Conservation (phyloP, 1,140 invertebrate species). For the Lasaia peninsularis region DNA sequence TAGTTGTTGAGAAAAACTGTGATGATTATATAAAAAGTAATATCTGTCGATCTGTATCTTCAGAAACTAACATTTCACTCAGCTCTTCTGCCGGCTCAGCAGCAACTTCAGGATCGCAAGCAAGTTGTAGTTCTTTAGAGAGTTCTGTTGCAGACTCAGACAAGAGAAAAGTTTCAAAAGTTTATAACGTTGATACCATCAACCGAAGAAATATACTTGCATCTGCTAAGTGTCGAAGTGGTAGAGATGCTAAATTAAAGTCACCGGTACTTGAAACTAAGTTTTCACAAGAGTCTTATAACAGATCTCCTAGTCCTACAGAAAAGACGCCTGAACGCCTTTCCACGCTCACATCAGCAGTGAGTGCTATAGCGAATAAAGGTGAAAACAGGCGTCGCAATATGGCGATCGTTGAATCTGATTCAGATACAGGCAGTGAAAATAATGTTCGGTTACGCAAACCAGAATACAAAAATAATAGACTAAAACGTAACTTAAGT, state of each 20-base stretch:
- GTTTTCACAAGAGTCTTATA: slow-evolving; percentile 75
- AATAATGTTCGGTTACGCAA: slow-evolving; percentile 59
- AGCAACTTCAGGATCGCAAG: slow-evolving; percentile 83
- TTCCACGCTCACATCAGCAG: slow-evolving; percentile 70
- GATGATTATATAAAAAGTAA: slow-evolving; percentile 68
- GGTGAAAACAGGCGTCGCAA: slow-evolving; percentile 70
- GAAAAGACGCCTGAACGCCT: slow-evolving; percentile 69
- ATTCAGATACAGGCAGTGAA: slow-evolving; percentile 72
- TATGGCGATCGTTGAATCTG: slow-evolving; percentile 67
- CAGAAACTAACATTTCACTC: slow-evolving; percentile 80
- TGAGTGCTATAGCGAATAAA: slow-evolving; percentile 72
- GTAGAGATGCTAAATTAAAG: slow-evolving; percentile 82
- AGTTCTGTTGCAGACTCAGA: slow-evolving; percentile 79
- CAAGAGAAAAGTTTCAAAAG: slow-evolving; percentile 83
- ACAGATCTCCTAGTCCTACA: slow-evolving; percentile 62
- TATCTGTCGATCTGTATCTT: slow-evolving; percentile 79
- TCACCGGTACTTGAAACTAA: slow-evolving; percentile 83
- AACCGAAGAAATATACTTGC: slow-evolving; percentile 92
- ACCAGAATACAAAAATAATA: slow-evolving; percentile 64
- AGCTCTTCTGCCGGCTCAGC: slow-evolving; percentile 81
- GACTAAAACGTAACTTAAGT: slow-evolving; percentile 68
- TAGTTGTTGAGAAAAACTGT: slow-evolving; percentile 40
- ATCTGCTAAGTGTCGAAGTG: slow-evolving; percentile 90
- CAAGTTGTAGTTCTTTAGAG: slow-evolving; percentile 81
- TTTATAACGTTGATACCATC: slow-evolving; percentile 87